A percentile compares a stretch with the other conserved stretches of the same genome.
Conservation (phyloP, 2,113 vertebrate genomes). For the Micronycteris hirsuta region DNA sequence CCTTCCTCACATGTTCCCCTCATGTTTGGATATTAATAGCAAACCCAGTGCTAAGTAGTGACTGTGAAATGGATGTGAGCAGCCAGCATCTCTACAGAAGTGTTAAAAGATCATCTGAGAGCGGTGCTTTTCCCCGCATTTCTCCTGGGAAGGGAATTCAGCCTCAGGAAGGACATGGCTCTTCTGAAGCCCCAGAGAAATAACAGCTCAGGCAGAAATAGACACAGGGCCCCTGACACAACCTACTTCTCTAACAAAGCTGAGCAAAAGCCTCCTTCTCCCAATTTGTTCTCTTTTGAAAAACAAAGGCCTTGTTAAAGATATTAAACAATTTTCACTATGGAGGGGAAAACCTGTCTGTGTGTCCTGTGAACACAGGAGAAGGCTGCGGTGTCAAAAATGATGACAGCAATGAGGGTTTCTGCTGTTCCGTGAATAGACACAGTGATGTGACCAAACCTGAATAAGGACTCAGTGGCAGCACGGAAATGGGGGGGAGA, state of each 20-base stretch:
- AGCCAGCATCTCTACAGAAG: background rate
- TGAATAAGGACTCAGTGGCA: background rate
- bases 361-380: background rate
- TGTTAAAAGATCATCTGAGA: background rate
- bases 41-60: background rate
- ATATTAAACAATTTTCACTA: background rate
- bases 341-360: background rate
- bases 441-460: fast-evolving
- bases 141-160: background rate
- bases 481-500: background rate
- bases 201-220: constrained; percentile 1
- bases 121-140: background rate
- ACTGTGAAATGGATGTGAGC: background rate
- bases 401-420: background rate
- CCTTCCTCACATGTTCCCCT: background rate
- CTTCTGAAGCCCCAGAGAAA: constrained; percentile 20
- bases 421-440: background rate
- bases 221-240: background rate
- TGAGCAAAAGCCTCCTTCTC: background rate
- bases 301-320: constrained; percentile 17
- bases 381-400: background rate
- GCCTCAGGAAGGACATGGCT: background rate
- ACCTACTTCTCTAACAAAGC: background rate
- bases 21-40: constrained; percentile 19
- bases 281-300: constrained; percentile 23